Conservation (phyloP, 2,113 vertebrate genomes). For the Lethenteron camtschaticum region DNA sequence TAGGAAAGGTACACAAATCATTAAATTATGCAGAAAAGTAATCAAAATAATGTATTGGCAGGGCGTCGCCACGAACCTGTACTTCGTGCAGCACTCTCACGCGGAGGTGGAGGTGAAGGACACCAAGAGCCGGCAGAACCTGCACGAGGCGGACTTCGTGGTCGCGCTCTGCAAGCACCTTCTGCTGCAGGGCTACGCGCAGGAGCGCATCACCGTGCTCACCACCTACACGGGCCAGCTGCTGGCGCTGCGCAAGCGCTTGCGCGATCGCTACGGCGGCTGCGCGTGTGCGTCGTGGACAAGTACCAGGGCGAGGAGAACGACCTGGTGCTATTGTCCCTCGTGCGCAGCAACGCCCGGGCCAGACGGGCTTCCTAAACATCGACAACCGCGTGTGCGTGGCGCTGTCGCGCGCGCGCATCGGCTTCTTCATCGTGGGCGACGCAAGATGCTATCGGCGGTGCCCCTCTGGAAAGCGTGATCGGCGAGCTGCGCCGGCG, state of each 20-base stretch:
- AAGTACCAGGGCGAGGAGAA: conserved; percentile 95
- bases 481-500: conserved; percentile 37
- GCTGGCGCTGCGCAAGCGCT: conserved; percentile 42
- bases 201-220: conserved; percentile 73
- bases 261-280: conserved; percentile 37
- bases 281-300: conserved; percentile 76
- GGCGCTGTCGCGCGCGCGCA: conserved; percentile 71
- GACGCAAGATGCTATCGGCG: conserved; percentile 45
- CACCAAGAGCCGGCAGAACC: conserved; percentile 62
- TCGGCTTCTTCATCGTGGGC: conserved; percentile 61
- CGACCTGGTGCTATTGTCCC: conserved; percentile 63
- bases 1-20: neutral
- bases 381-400: conserved; percentile 71
- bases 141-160: conserved; percentile 51
- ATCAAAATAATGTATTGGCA: conserved; percentile 13
- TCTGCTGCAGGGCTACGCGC: conserved; percentile 48
- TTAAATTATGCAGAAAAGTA: neutral
- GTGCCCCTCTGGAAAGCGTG: conserved; percentile 59
- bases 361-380: conserved; percentile 52
- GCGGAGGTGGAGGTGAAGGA: conserved; percentile 48
- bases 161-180: conserved; percentile 59
- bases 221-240: conserved; percentile 76
- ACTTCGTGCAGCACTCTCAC: conserved; percentile 53
- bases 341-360: conserved; percentile 58
- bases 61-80: conserved; percentile 51